Percentiles rank a stretch among this genome's conserved stretches.
phyloP scores from a whole-genome alignment of 2,113 vertebrate species.

The Epinephelus lanceolatus region DNA sequence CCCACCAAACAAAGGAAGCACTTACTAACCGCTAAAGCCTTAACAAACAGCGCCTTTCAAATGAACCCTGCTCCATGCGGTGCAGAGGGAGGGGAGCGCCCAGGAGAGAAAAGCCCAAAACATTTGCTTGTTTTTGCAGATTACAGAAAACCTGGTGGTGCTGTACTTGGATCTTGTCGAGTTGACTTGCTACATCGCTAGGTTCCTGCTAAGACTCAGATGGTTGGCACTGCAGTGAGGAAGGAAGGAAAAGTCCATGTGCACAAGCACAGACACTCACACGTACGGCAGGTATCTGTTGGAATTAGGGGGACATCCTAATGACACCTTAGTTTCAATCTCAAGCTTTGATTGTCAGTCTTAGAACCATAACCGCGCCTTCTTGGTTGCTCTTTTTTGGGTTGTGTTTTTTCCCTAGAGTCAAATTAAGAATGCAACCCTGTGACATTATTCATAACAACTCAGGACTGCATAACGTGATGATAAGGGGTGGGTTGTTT shows the following conservation, averaged over 20 bases:
- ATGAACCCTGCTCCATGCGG: constrained; percentile 78
- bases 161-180: constrained; percentile 45
- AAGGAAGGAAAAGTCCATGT: not conserved
- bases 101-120: constrained; percentile 71
- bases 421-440: not conserved
- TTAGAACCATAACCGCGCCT: not conserved
- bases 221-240: not conserved
- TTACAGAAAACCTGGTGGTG: constrained; percentile 71
- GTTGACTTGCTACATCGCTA: constrained; percentile 30
- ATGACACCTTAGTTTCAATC: not conserved
- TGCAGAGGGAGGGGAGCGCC: constrained; percentile 67
- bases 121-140: constrained; percentile 76
- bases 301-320: not conserved
- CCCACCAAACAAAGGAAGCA: constrained; percentile 84
- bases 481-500: not conserved
- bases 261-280: not conserved
- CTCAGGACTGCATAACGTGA: not conserved
- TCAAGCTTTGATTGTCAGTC: not conserved
- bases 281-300: not conserved
- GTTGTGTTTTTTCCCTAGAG: no score
- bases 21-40: constrained; percentile 86
- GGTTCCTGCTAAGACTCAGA: constrained; percentile 30
- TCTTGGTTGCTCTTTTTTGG: not conserved
- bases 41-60: constrained; percentile 85
- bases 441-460: not conserved